A percentile compares a stretch with the other conserved stretches of the same genome.
phyloP scores from a whole-genome alignment of 2,113 vertebrate genomes.

The Indri indri region DNA sequence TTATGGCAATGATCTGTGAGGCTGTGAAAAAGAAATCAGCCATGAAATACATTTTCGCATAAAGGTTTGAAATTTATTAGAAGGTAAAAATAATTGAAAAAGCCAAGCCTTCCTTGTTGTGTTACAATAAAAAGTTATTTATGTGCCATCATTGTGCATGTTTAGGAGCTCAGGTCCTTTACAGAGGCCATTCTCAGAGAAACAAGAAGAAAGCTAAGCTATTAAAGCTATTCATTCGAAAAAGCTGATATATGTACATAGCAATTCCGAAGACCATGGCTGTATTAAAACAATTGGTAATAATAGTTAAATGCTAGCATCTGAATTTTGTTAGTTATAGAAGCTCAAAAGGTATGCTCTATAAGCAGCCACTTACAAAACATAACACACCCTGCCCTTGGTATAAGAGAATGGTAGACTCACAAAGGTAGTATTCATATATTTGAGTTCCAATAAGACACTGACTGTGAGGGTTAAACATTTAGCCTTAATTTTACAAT shows the following conservation, averaged over 20 bases:
- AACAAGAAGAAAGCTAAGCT: neutral
- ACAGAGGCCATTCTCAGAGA: neutral
- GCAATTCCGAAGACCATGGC: neutral
- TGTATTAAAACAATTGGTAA: neutral
- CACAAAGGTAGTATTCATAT: neutral
- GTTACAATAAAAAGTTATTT: slow-evolving; percentile 52
- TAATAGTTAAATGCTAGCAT: neutral
- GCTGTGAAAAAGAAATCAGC: slow-evolving; percentile 8
- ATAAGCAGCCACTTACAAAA: neutral
- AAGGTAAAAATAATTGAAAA: slow-evolving; percentile 54
- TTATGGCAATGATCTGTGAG: neutral
- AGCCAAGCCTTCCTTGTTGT: neutral
- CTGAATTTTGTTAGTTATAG: neutral
- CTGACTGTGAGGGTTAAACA: neutral
- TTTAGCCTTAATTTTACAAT: neutral
- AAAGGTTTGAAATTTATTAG: slow-evolving; percentile 50
- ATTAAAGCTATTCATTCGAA: neutral
- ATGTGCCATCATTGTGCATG: neutral
- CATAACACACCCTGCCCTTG: neutral
- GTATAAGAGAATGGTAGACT: too few species aligned
- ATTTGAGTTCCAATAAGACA: neutral
- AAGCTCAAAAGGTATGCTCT: neutral
- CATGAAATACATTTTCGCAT: slow-evolving; percentile 56
- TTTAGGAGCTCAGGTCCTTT: neutral
- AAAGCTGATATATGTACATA: neutral